Evolutionary conservation across 2,113 vertebrate species (phyloP).

Genomic region (Dasypus novemcinctus): DNA sequence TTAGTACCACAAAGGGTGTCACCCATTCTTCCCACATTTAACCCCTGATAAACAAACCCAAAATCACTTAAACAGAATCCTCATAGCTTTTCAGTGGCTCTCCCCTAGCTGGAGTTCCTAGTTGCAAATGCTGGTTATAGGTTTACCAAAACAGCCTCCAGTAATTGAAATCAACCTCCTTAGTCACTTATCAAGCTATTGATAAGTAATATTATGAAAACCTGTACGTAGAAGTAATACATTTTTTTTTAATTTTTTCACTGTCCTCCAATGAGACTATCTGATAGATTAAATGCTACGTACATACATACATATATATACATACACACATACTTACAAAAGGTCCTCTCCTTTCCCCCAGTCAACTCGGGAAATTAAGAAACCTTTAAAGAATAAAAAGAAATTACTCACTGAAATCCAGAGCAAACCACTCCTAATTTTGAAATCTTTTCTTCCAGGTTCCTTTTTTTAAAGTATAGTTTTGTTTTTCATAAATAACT

Average conservation of each 20-base stretch:
- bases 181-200: background rate
- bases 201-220: background rate
- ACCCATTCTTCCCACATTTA: background rate
- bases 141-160: background rate
- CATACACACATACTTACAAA: background rate
- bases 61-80: background rate
- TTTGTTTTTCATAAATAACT: constrained; percentile 6
- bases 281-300: background rate
- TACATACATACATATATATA: background rate
- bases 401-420: background rate
- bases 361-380: background rate
- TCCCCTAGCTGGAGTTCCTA: background rate
- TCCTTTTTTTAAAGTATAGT: background rate
- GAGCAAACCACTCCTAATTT: background rate
- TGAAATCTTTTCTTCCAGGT: background rate
- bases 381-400: background rate
- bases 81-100: background rate
- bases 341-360: background rate
- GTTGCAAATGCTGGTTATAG: background rate
- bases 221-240: background rate
- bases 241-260: background rate
- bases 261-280: background rate
- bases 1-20: background rate
- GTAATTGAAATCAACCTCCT: background rate
- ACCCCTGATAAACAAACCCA: background rate